Percentiles rank a stretch among this genome's conserved stretches.
phyloP scores from a whole-genome alignment of 2,888 invertebrate species.

The Tortrix viridana region DNA sequence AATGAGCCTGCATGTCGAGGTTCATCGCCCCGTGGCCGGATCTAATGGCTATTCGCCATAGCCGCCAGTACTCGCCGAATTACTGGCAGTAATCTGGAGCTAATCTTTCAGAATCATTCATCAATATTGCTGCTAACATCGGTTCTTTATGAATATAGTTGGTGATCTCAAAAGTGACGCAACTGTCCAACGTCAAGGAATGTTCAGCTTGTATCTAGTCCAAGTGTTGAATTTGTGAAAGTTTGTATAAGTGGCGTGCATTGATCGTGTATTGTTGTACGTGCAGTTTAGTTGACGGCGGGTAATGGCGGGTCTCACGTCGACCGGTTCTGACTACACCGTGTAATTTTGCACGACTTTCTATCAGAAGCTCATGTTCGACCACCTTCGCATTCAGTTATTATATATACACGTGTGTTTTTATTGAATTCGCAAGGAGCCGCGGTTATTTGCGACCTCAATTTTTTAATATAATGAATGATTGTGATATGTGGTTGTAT shows the following conservation, averaged over 20 bases:
- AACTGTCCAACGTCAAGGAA: no score
- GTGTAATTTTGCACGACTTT: constrained; percentile 70
- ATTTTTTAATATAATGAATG: constrained; percentile 18
- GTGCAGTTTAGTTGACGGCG: constrained; percentile 45
- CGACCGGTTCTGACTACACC: constrained; percentile 53
- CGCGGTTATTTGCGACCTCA: constrained; percentile 9
- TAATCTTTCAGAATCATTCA: constrained; percentile 39
- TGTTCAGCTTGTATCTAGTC: no score
- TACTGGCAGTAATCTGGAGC: constrained; percentile 42
- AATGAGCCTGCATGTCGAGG: constrained; percentile 64
- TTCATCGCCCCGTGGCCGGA: constrained; percentile 59
- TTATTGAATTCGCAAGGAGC: constrained; percentile 21
- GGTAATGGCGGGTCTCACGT: constrained; percentile 57
- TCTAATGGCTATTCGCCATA: constrained; percentile 48
- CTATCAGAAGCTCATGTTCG: constrained; percentile 50
- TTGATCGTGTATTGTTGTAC: constrained; percentile 31
- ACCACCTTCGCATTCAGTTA: constrained; percentile 27
- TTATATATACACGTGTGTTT: constrained; percentile 31
- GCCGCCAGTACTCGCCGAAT: constrained; percentile 43
- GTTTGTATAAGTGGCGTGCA: constrained; percentile 8
- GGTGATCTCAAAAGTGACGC: no score
- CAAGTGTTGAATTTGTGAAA: constrained; percentile 12
- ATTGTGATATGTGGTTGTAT: constrained; percentile 19
- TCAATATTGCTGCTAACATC: no score
- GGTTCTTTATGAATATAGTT: no score